Evolutionary conservation across 1,140 invertebrate species (phyloP), one percentile per base, ranked within the genome.

Genomic region (Bombus soroeensis): DNA sequence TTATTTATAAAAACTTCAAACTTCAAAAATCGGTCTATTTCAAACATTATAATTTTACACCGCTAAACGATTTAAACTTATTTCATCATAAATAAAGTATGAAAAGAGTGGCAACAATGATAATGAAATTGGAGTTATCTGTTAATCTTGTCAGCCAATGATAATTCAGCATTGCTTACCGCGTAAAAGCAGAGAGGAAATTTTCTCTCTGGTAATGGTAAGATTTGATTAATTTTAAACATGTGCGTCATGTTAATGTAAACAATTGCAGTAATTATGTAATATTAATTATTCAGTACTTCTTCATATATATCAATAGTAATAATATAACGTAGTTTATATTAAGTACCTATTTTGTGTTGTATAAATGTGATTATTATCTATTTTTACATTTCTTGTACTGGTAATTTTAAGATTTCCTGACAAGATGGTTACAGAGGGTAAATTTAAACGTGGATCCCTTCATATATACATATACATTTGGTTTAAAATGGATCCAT

Each of bases 31-130:
- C 22, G 12, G 18, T n/a, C 25, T 18, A n/a, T 37, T 57, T 68
- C 5, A 4, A 53, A 39, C 34, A 47, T 18, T 4, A 3, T 25
- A n/a, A 39, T 13, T 57, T 32, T 25, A 28, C 68, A 9, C 32
- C 28, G n/a, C 28, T 12, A 18, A 34, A n/a, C 57, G 15, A 18
- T 82, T 82, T 32, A 37, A 74, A 82, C 28, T 71, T 13, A 81
- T 32, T 12, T 22, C 47, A 5, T 39, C 34, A 39, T n/a, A 13
- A 34, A 71, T 57, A 10, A 39, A 28, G 9, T 25, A 53, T 41
- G 6, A 41, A n/a, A 70, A 32, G 4, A 70, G 37, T 39, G 41
- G 9, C 28, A n/a, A 72, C 53, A 18, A 15, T 28, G 3, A 39
- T 77, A 62, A n/a, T 41, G 4, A 41, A 77, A 77, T 62, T 32